Percentiles rank a stretch among this genome's conserved stretches.
phyloP scores from a whole-genome alignment of 2,113 vertebrate species.

The Henicopernis longicauda region DNA sequence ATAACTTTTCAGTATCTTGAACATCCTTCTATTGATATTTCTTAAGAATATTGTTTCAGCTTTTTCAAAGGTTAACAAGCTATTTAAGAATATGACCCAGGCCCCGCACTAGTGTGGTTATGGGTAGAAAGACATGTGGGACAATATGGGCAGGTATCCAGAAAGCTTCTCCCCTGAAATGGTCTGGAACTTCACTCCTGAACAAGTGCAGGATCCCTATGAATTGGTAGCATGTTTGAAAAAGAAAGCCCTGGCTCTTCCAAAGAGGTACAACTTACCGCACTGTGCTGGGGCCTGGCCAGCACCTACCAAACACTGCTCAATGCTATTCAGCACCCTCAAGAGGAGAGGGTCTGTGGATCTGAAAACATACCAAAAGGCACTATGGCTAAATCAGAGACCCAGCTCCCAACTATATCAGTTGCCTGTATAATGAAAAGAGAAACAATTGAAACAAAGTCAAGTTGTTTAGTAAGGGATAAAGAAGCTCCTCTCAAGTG shows the following conservation, averaged over 20 bases:
- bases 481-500: not conserved
- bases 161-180: not conserved
- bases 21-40: no score
- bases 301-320: not conserved
- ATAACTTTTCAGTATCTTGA: not conserved
- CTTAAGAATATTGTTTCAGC: not conserved
- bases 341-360: not conserved
- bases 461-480: not conserved
- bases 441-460: no score
- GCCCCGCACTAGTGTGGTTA: no score
- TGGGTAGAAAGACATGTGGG: not conserved
- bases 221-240: not conserved
- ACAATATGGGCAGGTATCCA: not conserved
- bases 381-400: no score
- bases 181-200: not conserved
- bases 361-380: no score
- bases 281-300: not conserved
- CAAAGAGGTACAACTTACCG: not conserved
- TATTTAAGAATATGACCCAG: not conserved
- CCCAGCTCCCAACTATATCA: no score
- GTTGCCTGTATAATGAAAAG: not conserved
- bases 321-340: not conserved
- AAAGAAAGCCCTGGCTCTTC: not conserved
- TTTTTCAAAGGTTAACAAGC: not conserved
- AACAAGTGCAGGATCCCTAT: not conserved